Conservation (phyloP, 1,140 invertebrate species). For the Kradibia gibbosae region DNA sequence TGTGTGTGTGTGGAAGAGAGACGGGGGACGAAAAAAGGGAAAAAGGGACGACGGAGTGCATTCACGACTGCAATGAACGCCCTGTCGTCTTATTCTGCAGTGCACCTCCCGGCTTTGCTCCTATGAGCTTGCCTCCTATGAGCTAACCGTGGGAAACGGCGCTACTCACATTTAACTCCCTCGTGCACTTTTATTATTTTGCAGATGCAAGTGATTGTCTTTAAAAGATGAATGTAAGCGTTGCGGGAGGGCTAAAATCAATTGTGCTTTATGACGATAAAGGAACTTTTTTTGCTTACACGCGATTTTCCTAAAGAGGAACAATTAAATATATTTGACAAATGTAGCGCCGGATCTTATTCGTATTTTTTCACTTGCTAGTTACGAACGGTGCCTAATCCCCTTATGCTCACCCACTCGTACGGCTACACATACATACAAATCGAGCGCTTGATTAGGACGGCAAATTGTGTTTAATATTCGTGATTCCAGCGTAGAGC, state of each 20-base stretch:
- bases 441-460: neutral
- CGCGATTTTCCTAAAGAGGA: conserved; percentile 27
- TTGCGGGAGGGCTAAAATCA: neutral
- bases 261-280: neutral
- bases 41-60: too few species aligned
- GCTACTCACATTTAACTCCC: conserved; percentile 36
- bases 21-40: conserved; percentile 3
- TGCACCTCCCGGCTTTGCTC: conserved; percentile 21
- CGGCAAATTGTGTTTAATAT: conserved; percentile 43
- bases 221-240: conserved; percentile 14
- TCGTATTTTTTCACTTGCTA: conserved; percentile 28
- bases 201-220: conserved; percentile 23
- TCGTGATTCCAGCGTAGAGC: conserved; percentile 32
- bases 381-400: neutral
- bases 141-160: conserved; percentile 53
- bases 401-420: neutral
- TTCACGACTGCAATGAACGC: conserved; percentile 49
- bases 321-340: neutral
- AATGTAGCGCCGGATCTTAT: conserved; percentile 4
- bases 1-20: neutral
- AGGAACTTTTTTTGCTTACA: neutral
- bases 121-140: conserved; percentile 49
- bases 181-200: conserved; percentile 38
- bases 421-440: too few species aligned
- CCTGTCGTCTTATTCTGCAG: conserved; percentile 35